These are phyloP conservation scores for Thymelicus lineola DNA, from an alignment of 2,888 invertebrate species.

Conservation along the genomic window DNA sequence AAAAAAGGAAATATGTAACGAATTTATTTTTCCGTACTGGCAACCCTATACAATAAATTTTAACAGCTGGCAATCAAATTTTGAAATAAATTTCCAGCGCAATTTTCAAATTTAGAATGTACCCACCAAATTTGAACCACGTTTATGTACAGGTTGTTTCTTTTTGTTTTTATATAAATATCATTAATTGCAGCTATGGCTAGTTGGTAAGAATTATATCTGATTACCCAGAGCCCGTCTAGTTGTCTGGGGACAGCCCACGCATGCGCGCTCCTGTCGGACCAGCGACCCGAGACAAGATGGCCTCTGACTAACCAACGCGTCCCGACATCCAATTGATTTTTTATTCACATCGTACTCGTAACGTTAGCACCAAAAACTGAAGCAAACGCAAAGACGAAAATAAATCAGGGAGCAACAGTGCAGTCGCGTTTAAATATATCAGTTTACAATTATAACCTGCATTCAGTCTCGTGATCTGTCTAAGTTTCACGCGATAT, in stretches of 20 bases:
- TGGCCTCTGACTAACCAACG: constrained; percentile 66
- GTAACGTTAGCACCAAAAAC: constrained; percentile 52
- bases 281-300: constrained; percentile 68
- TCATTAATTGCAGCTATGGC: not conserved
- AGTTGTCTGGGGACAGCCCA: constrained; percentile 48
- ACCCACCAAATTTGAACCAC: not conserved
- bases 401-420: constrained; percentile 39
- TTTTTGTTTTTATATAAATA: constrained; percentile 2
- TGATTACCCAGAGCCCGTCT: constrained; percentile 12
- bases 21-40: not conserved
- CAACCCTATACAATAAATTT: not conserved
- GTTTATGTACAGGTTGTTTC: not conserved
- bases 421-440: constrained; percentile 40
- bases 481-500: constrained; percentile 3
- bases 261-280: constrained; percentile 67
- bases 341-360: constrained; percentile 65
- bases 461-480: constrained; percentile 26
- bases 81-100: not conserved
- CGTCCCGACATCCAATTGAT: constrained; percentile 68
- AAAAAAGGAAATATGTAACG: not conserved
- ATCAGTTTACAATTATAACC: constrained; percentile 40
- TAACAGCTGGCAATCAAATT: not conserved
- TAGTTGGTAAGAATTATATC: constrained; percentile 14
- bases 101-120: constrained; percentile 1
- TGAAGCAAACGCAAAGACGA: constrained; percentile 40